Base-by-base conservation (phyloP, 2,888 invertebrate genomes). In the Drosophila affinis region DNA sequence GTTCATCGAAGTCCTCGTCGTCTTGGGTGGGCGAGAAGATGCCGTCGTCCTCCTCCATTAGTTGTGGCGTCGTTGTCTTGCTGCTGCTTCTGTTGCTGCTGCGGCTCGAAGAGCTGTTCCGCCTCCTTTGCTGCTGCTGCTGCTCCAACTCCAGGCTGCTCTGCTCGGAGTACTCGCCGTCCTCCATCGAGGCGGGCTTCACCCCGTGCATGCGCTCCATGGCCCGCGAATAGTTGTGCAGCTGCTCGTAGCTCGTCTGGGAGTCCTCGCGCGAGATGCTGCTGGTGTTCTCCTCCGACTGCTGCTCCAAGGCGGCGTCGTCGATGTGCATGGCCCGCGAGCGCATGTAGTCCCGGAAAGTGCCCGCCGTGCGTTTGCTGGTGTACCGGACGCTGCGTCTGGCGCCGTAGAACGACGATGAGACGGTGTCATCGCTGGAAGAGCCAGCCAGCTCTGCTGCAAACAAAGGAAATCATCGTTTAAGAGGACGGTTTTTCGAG, bases 171-270 rank as follows among this genome's bases (percentile, higher is more conserved):
- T 88, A 88, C 21, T 90, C 87, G 70, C 93, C 92, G 54, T 81
- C 78, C 51, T 75, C 73, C 3, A 39, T 39, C 7, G 69, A 47
- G 6, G 63, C 48, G 6, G 74, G 63, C 88, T 93, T 94, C 46
- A 94, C 93, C 62, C 93, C 94, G 87, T 93, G 94, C 89, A 93
- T 91, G 76, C 93, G 93, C 82, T 94, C 94, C 88, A 94, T 94
- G 91, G 93, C 93, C 17, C 93, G 92, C 44, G 93, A 93, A 91
- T 93, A 94, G 7, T 93, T 93, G 60, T 90, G 89, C 29, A 88
- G 75, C 69, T 91, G 90, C 63, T 90, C 91, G 63, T 88, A 89
- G 60, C 88, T 90, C 14, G 80, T 87, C 34, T 91, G 89, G 18
- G 90, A 90, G 17, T 91, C 90, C 60, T 91, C 89, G 44, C 89